Percentiles rank a stretch among this genome's conserved stretches.
phyloP scores from a whole-genome alignment of 2,888 invertebrate species.

The Tyria jacobaeae region DNA sequence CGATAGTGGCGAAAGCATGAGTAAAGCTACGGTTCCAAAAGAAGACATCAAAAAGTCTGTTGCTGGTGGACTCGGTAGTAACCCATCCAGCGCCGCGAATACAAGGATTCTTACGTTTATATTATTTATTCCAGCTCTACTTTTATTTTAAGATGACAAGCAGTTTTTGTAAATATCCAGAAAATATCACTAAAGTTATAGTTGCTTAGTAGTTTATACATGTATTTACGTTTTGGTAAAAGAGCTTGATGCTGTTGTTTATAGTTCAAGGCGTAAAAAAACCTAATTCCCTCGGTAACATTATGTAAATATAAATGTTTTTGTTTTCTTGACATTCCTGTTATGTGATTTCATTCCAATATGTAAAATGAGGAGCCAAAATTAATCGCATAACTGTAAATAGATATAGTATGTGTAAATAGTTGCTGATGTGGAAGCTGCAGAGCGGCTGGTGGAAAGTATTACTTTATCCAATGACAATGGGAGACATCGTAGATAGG shows the following conservation, averaged over 20 bases:
- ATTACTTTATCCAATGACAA: slow-evolving; percentile 61
- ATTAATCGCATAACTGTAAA: slow-evolving; percentile 79
- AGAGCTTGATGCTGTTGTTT: slow-evolving; percentile 77
- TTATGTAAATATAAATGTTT: slow-evolving; percentile 73
- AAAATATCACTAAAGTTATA: slow-evolving; percentile 67
- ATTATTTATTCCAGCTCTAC: slow-evolving; percentile 67
- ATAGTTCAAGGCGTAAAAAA: slow-evolving; percentile 52
- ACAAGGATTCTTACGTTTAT: slow-evolving; percentile 58
- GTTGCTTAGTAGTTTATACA: slow-evolving; percentile 71
- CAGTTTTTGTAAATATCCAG: slow-evolving; percentile 73
- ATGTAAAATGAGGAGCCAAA: slow-evolving; percentile 76
- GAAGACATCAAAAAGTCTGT: slow-evolving; percentile 74
- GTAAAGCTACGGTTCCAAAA: slow-evolving; percentile 63
- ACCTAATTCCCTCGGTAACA: slow-evolving; percentile 53
- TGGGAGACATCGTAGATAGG: slow-evolving; percentile 66
- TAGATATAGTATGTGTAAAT: slow-evolving; percentile 81
- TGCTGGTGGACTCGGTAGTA: slow-evolving; percentile 75
- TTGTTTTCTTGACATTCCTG: slow-evolving; percentile 81
- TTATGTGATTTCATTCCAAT: slow-evolving; percentile 81
- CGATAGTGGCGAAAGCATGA: slow-evolving; percentile 68
- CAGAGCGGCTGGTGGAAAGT: slow-evolving; percentile 74
- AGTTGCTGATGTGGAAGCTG: slow-evolving; percentile 76
- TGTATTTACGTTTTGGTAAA: slow-evolving; percentile 64
- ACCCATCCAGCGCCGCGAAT: slow-evolving; percentile 58
- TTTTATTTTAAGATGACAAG: slow-evolving; percentile 67